Base-by-base conservation (phyloP, 1,140 invertebrate species). In the Polypedilum vanderplanki region DNA sequence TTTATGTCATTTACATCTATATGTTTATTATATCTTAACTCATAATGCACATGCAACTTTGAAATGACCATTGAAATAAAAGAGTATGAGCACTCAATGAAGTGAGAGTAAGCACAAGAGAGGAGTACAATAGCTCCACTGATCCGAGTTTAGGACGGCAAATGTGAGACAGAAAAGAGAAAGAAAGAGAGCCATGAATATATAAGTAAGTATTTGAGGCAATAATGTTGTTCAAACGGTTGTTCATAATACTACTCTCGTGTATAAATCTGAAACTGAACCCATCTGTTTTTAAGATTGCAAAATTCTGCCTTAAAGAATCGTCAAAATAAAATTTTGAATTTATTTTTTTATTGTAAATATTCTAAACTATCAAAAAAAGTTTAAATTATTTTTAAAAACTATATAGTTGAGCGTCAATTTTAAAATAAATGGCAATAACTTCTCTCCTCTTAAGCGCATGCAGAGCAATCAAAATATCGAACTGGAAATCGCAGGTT, bases 111-210 rank as follows among this genome's bases (percentile, higher is more conserved):
- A 57, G 8, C 46, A 12, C 24, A 33, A 33, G 24, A 33, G 24
- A 33, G 24, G 5, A 33, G 24, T 5, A 33, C 24, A 33, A 33
- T 33, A 33, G 12, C 12, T 4, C 10, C 12, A 57, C 4, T 12
- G 46, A 57, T 57, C 4, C 15, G 15, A 57, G 24, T 33, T 33
- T 33, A 57, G 41, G 41, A 67, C 12, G 65, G 65, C 18, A 20
- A 18, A 70, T 20, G 65, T 18, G 65, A 67, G 17, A 67, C 7
- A 67, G 17, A 20, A 67, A 20, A 67, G 17, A 67, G 65, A 70
- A 18, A 70, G 65, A 70, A 22, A 70, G 20, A 70, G 65, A 70
- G 65, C 65, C 17, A 70, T 70, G 65, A 70, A 70, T 70, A 70
- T 70, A 22, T 70, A 70, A 20, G n/a, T 67, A 17, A 20, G 20